Percentiles rank a stretch among this genome's conserved stretches.
Conservation (phyloP, 2,797 vertebrate species). For the Buphagus erythrorhynchus region DNA sequence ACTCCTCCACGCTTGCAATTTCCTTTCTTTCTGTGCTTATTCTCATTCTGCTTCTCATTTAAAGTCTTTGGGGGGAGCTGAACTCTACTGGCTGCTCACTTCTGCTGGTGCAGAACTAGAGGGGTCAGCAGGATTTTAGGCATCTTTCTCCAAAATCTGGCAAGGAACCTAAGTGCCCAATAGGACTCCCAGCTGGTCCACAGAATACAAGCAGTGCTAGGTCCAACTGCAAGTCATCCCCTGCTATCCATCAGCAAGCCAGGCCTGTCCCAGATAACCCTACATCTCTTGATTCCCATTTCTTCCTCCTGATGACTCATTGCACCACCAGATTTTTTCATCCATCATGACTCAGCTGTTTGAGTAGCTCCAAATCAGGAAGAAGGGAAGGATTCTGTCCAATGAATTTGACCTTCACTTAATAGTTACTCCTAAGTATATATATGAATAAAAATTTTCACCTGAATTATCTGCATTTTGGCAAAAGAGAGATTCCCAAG, state of each 20-base stretch:
- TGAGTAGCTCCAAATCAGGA: not conserved
- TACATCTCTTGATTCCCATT: not conserved
- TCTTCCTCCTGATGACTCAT: not conserved
- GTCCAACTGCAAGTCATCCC: not conserved
- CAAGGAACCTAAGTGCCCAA: not conserved
- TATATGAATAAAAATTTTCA: not conserved
- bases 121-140: not conserved
- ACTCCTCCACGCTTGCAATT: not conserved
- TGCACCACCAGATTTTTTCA: not conserved
- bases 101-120: not conserved
- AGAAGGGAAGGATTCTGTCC: not conserved
- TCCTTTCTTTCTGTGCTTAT: not conserved
- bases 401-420: not conserved
- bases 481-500: not conserved
- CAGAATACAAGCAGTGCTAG: not conserved
- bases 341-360: not conserved
- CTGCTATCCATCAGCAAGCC: not conserved
- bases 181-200: not conserved
- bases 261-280: not conserved
- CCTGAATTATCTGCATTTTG: not conserved
- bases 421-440: not conserved
- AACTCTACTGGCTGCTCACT: not conserved
- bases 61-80: not conserved
- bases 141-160: not conserved
- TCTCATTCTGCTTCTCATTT: not conserved